Conservation (phyloP, 1,140 invertebrate genomes). For the Rhagoletis pomonella region DNA sequence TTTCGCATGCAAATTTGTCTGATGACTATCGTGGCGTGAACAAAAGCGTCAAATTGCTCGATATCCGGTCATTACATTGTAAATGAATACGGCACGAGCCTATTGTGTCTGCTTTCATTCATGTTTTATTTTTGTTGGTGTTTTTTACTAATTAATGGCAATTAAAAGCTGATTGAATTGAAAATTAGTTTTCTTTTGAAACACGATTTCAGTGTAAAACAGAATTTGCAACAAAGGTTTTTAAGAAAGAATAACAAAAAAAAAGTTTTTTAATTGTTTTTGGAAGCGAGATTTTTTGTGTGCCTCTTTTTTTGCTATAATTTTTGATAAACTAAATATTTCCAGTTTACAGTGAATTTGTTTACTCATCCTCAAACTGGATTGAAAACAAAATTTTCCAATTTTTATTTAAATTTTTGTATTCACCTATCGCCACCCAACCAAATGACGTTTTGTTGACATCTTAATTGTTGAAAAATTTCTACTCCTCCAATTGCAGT, state of each 20-base stretch:
- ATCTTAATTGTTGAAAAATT: conserved; percentile 34
- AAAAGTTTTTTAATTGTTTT: background rate
- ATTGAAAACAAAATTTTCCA: too few species aligned
- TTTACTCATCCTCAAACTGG: too few species aligned
- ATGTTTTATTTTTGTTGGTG: background rate
- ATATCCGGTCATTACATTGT: background rate
- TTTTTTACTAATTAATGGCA: background rate
- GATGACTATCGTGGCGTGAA: conserved; percentile 16
- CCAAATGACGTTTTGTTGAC: background rate
- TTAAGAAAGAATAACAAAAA: too few species aligned
- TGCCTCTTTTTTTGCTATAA: too few species aligned
- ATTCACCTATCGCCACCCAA: background rate
- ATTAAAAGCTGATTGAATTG: background rate
- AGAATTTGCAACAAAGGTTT: background rate
- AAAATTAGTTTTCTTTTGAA: background rate
- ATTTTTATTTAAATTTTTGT: too few species aligned
- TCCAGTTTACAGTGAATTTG: too few species aligned
- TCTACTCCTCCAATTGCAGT: conserved; percentile 19
- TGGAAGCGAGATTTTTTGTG: too few species aligned
- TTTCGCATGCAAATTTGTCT: conserved; percentile 12
- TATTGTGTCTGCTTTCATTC: background rate
- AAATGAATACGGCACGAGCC: background rate
- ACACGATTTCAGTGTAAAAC: background rate
- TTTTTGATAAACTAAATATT: too few species aligned
- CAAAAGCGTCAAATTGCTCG: conserved; percentile 31